Percentiles rank a stretch among this genome's conserved stretches.
phyloP scores from a whole-genome alignment of 2,888 invertebrate genomes.

The Nowickia ferox region DNA sequence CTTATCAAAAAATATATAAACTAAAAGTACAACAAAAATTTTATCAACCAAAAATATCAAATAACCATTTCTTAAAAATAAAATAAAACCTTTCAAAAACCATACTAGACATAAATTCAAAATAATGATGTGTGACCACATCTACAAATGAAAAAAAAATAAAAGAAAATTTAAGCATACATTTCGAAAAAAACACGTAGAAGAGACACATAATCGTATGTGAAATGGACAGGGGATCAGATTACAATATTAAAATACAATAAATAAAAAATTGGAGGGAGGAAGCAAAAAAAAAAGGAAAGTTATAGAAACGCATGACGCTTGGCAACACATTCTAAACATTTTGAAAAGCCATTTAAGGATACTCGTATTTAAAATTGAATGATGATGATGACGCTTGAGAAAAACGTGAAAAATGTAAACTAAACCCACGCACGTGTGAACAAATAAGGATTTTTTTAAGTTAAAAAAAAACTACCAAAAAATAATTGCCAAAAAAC shows the following conservation, averaged over 20 bases:
- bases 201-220: conserved; percentile 57
- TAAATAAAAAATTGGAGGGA: conserved; percentile 9
- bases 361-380: conserved; percentile 43
- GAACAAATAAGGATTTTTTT: conserved; percentile 36
- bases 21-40: conserved; percentile 68
- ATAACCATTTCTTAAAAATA: conserved; percentile 74
- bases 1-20: conserved; percentile 63
- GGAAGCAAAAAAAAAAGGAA: neutral
- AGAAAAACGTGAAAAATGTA: conserved; percentile 36
- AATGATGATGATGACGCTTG: conserved; percentile 54
- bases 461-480: conserved; percentile 19
- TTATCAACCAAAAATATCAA: conserved; percentile 81
- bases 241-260: conserved; percentile 78
- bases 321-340: conserved; percentile 50
- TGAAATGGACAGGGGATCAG: conserved; percentile 79
- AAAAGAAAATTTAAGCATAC: conserved; percentile 24
- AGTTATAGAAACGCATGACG: conserved; percentile 58
- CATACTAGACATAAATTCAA: conserved; percentile 50
- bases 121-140: conserved; percentile 73
- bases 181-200: conserved; percentile 33
- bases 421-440: conserved; percentile 71
- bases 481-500: conserved; percentile 63
- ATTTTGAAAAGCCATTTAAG: conserved; percentile 37
- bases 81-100: conserved; percentile 60
- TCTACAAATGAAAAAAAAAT: conserved; percentile 14